phyloP scores from a whole-genome alignment of 2,797 vertebrate species.

The Rhinogobio ventralis region DNA sequence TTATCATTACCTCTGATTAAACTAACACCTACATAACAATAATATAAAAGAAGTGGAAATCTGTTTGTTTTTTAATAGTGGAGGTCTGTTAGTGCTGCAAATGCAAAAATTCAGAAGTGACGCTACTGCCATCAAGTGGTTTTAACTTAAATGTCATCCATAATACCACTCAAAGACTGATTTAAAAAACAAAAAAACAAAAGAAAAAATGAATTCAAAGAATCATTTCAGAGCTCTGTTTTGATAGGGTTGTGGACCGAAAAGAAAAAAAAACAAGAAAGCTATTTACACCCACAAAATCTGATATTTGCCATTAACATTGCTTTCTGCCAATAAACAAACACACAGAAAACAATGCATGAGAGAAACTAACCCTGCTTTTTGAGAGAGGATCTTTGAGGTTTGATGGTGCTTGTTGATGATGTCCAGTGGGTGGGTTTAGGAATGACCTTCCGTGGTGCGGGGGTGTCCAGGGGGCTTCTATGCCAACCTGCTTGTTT shows the following conservation, averaged over 20 bases:
- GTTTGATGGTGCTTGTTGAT: conserved; percentile 40
- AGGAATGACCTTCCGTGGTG: conserved; percentile 80
- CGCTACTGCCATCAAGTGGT: conserved; percentile 70
- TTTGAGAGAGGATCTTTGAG: conserved; percentile 26
- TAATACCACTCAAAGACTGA: neutral
- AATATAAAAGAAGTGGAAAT: neutral
- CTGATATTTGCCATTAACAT: neutral
- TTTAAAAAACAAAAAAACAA: too few species aligned
- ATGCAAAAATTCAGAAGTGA: conserved; percentile 46
- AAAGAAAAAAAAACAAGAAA: neutral
- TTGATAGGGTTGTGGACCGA: neutral
- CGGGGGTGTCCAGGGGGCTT: conserved; percentile 78
- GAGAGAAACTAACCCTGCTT: conserved; percentile 36
- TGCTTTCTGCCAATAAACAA: neutral
- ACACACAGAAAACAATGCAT: neutral
- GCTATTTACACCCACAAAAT: neutral
- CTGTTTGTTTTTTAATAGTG: neutral
- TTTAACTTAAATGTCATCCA: conserved; percentile 5
- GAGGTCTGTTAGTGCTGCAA: neutral
- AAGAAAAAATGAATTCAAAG: neutral
- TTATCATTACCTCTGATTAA: neutral
- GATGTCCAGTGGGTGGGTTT: conserved; percentile 75
- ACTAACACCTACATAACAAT: conserved; percentile 26
- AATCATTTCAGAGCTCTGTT: neutral
- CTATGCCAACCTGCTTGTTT: conserved; percentile 14